Evolutionary conservation across 2,888 invertebrate species (phyloP), one percentile per base, ranked within the genome.

Genomic region (Syrphus vitripennis): DNA sequence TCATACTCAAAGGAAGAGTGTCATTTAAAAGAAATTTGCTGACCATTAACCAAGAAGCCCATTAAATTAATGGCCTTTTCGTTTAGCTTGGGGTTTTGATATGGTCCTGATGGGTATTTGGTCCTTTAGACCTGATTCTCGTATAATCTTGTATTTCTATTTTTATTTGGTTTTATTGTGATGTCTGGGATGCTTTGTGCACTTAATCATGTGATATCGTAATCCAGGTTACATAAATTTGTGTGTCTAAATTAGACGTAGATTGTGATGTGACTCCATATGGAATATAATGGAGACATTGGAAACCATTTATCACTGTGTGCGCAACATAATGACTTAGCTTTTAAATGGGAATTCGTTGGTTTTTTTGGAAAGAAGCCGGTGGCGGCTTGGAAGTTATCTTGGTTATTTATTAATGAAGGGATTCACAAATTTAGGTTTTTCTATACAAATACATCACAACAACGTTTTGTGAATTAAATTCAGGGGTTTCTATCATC

Each of bases 21-120:
- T 55, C 71, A 78, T 78, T 78, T 55, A 78, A 78, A 71, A 63
- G 53, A 78, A 78, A 63, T 78, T 78, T 78, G 70, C 71, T 71
- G 71, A 71, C 70, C 70, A 74, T 72, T 80, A 65, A 71, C 31
- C 24, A 65, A 67, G 29, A 50, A 59, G 67, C 26, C 65, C 67
- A 80, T 80, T 80, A 67, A 19, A 37, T 50, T 72, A 57, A 79
- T 79, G 71, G 50, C 29, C 40, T 55, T 55, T 59, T 63, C 63
- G 45, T 77, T 77, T 59, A 50, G 65, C 12, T n/a, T 21, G 67
- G 19, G 24, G 24, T 48, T 16, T 4, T 5, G n/a, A n/a, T n/a
- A n/a, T 10, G 19, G 37, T 63, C 16, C 12, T 31, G 19, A 3
- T 12, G n/a, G n/a, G n/a, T n/a, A n/a, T 14, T 3, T 37, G 29